Evolutionary conservation across 2,797 vertebrate species (phyloP), one percentile per base, ranked within the genome.

Genomic region (Echiichthys vipera): DNA sequence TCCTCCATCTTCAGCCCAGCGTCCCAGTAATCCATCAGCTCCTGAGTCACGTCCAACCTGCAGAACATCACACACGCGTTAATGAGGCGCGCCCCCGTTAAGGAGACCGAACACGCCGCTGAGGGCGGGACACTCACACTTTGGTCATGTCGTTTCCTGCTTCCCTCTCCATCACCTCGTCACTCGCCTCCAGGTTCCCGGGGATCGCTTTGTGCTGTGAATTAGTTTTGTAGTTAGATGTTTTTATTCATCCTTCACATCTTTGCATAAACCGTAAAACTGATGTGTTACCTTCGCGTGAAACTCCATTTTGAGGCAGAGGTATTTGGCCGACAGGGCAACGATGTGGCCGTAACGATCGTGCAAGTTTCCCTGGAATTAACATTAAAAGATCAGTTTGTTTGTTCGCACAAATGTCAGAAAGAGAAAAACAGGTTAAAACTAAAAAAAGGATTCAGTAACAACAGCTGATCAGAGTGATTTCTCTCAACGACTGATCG

Each of bases 291-390:
- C 98, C 96, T 99, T 98, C 51, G 88, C 68, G 7, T 99, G 98
- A 88, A 99, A 99, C 43, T 97, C 96, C 85, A 99, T 96, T 88
- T 99, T 99, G 73, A 90, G 93, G 83, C 94, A 94, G 58, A 99
- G 83, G 22, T 95, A 96, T 58, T 95, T 97, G 2, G 96, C 94
- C 22, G 96, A 98, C 79, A 99, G 81, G 20, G 82, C 96, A 22
- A 99, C 98, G 40, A 99, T 95, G 85, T 99, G 98, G 46, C 98
- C 98, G 0, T 99, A 99, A 32, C 97, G 95, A 88, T 98, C 98
- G 0, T 99, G 97, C 36, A 99, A 64, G 71, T 96, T 97, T 27
- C 96, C 96, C 98, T 99, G 74, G 20, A 72, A 24, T 17, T 46
- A 24, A 4, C 61, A 17, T 55, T 0, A 14, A 36, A 11, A 2